Conservation (phyloP, 2,888 invertebrate genomes). For the Oscheius sp. region DNA sequence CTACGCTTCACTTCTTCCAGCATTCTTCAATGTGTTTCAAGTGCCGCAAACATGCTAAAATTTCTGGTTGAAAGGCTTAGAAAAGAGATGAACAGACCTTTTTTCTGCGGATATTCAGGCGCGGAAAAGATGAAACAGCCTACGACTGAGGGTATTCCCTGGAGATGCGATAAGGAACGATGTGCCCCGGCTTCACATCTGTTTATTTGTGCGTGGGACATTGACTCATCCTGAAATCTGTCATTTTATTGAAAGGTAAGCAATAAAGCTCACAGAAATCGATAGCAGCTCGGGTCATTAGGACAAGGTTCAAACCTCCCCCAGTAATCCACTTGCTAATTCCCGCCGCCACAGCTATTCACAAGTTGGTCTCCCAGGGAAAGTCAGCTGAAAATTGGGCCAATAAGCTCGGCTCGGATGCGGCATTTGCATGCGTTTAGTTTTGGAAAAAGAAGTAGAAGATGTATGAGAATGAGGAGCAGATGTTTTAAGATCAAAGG, state of each 20-base stretch:
- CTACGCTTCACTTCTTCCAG: slow-evolving; percentile 13
- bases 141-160: slow-evolving; percentile 1
- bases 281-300: slow-evolving; percentile 24
- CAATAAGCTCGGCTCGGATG: slow-evolving; percentile 6
- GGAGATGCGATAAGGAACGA: slow-evolving; percentile 26
- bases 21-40: slow-evolving; percentile 18
- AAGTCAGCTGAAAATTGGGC: slow-evolving; percentile 13
- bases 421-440: background rate
- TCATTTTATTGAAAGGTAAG: background rate
- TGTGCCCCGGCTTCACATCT: background rate
- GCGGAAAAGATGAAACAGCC: slow-evolving; percentile 32
- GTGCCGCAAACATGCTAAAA: background rate
- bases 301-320: background rate
- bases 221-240: background rate
- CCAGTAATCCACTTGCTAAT: slow-evolving; percentile 28
- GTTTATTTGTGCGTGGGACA: slow-evolving; percentile 14
- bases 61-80: background rate
- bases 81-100: slow-evolving; percentile 7
- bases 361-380: slow-evolving; percentile 16
- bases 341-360: slow-evolving; percentile 7
- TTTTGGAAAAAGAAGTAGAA: too few relatives aligned
- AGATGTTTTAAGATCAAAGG: too few relatives aligned
- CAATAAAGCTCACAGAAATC: background rate
- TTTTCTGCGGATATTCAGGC: slow-evolving; percentile 10
- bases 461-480: too few relatives aligned